These are phyloP conservation scores for Dromaius novaehollandiae DNA, from an alignment of 2,113 vertebrate genomes.

Conservation along the genomic window DNA sequence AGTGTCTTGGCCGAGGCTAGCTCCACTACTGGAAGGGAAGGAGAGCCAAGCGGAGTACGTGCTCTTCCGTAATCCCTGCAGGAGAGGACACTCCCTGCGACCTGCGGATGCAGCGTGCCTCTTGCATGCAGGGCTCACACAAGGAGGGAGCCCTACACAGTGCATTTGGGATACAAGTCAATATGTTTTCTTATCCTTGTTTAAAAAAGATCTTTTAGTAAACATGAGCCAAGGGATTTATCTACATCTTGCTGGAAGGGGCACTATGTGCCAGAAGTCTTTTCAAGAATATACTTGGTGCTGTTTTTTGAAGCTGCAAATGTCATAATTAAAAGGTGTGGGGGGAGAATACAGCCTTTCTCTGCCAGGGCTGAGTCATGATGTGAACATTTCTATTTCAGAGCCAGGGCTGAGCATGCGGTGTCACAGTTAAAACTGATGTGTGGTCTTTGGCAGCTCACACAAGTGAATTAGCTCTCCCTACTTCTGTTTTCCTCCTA, in stretches of 20 bases:
- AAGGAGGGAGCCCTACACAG: background rate
- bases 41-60: background rate
- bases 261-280: background rate
- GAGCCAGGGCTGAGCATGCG: background rate
- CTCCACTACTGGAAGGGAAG: background rate
- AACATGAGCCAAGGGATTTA: background rate
- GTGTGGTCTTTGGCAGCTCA: background rate
- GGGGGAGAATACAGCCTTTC: background rate
- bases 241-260: background rate
- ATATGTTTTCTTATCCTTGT: background rate
- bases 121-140: accelerated
- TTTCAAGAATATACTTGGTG: background rate
- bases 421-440: background rate
- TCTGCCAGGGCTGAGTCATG: background rate
- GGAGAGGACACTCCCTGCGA: background rate
- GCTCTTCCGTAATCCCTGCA: background rate
- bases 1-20: background rate
- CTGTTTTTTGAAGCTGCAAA: background rate
- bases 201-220: background rate
- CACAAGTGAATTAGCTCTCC: background rate
- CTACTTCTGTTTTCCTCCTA: background rate
- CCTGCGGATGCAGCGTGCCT: background rate
- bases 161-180: background rate
- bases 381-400: background rate
- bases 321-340: background rate